A percentile compares a stretch with the other conserved stretches of the same genome.
Evolutionary conservation across 2,113 vertebrate genomes (phyloP).

Genomic region (Seriola aureovittata): DNA sequence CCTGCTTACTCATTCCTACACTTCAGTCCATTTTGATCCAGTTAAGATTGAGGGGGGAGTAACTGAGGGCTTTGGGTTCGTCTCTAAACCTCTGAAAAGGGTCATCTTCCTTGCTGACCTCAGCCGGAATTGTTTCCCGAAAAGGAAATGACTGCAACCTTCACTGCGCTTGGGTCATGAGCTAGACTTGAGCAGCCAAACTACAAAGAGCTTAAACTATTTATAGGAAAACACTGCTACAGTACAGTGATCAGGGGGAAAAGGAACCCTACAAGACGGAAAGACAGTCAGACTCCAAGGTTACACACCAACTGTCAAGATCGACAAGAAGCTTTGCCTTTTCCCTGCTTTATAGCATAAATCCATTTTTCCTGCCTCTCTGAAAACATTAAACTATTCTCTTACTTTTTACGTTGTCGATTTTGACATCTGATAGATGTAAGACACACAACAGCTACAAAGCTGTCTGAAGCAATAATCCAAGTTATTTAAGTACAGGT

Average conservation of each 20-base stretch:
- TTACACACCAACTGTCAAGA: slow-evolving; percentile 67
- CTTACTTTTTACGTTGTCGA: slow-evolving; percentile 56
- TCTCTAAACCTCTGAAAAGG: slow-evolving; percentile 66
- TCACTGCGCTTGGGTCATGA: slow-evolving; percentile 75
- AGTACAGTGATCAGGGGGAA: slow-evolving; percentile 70
- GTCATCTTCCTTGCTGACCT: slow-evolving; percentile 74
- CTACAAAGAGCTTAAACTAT: slow-evolving; percentile 83
- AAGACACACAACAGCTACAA: slow-evolving; percentile 56
- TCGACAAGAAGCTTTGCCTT: slow-evolving; percentile 53
- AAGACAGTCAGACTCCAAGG: slow-evolving; percentile 67
- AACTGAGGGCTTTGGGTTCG: slow-evolving; percentile 72
- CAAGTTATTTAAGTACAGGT: slow-evolving; percentile 23
- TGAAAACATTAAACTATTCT: slow-evolving; percentile 60
- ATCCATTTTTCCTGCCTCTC: slow-evolving; percentile 50
- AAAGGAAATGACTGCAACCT: slow-evolving; percentile 80
- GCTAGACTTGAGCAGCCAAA: slow-evolving; percentile 63
- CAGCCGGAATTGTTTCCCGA: slow-evolving; percentile 71
- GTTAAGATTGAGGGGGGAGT: slow-evolving; percentile 2
- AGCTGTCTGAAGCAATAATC: slow-evolving; percentile 40
- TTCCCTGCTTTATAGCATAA: slow-evolving; percentile 50
- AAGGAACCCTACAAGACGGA: slow-evolving; percentile 58
- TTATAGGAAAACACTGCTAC: slow-evolving; percentile 84
- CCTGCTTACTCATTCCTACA: slow-evolving; percentile 30
- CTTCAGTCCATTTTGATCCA: slow-evolving; percentile 43
- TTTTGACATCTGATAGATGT: slow-evolving; percentile 55